These are phyloP conservation scores for Drosophila fungiperda DNA, from an alignment of 2,888 invertebrate genomes.

Conservation along the genomic window DNA sequence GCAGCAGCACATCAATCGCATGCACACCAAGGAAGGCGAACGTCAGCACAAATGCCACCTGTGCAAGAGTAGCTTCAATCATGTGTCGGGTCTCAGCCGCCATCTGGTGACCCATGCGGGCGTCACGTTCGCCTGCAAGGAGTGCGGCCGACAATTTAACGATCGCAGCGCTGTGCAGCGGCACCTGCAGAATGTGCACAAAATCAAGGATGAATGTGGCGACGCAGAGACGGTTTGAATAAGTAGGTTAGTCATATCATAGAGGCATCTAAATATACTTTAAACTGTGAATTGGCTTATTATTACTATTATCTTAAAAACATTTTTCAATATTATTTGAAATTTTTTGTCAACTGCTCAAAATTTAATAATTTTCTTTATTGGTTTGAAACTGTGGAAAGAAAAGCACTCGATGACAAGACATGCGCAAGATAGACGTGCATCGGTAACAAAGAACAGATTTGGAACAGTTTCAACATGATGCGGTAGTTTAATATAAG, in stretches of 20 bases:
- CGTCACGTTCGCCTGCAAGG: constrained; percentile 88
- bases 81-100: constrained; percentile 89
- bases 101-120: constrained; percentile 89
- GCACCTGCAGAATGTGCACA: constrained; percentile 86
- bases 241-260: neutral
- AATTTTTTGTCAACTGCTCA: constrained; percentile 31
- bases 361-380: constrained; percentile 37
- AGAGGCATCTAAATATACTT: neutral
- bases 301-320: neutral
- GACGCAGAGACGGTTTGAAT: constrained; percentile 37
- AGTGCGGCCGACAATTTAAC: constrained; percentile 89
- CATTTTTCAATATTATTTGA: constrained; percentile 60
- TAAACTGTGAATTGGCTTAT: neutral
- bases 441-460: constrained; percentile 33
- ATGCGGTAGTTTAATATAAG: constrained; percentile 32
- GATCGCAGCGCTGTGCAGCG: constrained; percentile 90
- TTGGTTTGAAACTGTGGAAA: constrained; percentile 41
- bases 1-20: constrained; percentile 87
- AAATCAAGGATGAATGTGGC: constrained; percentile 29
- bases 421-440: constrained; percentile 23
- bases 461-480: constrained; percentile 55
- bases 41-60: constrained; percentile 89
- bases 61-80: constrained; percentile 87
- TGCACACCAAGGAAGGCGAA: constrained; percentile 87
- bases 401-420: constrained; percentile 44